Evolutionary conservation across 2,113 vertebrate species (phyloP), one percentile per base, ranked within the genome.

Genomic region (Toxotes jaculatrix): DNA sequence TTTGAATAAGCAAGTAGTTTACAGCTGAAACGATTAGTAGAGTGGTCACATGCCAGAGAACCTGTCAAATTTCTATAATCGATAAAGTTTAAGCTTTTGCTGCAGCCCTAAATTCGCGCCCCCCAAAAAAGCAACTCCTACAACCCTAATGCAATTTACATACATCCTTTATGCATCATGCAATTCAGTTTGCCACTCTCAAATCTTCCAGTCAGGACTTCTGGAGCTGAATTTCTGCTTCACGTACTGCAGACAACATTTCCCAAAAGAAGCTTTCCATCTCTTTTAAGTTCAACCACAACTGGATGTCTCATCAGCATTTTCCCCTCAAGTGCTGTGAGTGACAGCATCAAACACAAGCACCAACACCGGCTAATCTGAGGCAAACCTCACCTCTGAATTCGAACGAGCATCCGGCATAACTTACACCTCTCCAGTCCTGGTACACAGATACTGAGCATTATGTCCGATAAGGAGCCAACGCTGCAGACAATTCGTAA

Each of bases 401-500:
- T 7, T 67, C 17, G 17, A 78, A 72, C 74, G 78, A 79, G 81
- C 27, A 27, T 27, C 27, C 27, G 27, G 1, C 27, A 27, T 27
- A 27, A 42, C n/a, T 42, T 4, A 16, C 49, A 79, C 65, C 56
- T 68, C 27, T 17, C 57, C 2, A 16, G 53, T 19, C 27, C 23
- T 68, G 47, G 4, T 40, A 8, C 61, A 4, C 64, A 32, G 27
- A 27, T 10, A 10, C 51, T 51, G 51, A 45, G 14, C 65, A 65
- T 23, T 16, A 64, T 75, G 66, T 66, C 70, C 76, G 55, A 55
- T 3, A 43, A 56, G 43, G 40, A 72, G 21, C 19, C 60, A 17
- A 53, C 42, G 51, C 63, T 84, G 63, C 82, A 77, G 71, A 79
- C 53, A 49, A 42, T 14, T 4, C 62, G 59, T 81, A 72, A 27